A percentile compares a stretch with the other conserved stretches of the same genome.
These are phyloP conservation scores for Pedionomus torquatus DNA, from an alignment of 2,113 vertebrate genomes.

Conservation along the genomic window DNA sequence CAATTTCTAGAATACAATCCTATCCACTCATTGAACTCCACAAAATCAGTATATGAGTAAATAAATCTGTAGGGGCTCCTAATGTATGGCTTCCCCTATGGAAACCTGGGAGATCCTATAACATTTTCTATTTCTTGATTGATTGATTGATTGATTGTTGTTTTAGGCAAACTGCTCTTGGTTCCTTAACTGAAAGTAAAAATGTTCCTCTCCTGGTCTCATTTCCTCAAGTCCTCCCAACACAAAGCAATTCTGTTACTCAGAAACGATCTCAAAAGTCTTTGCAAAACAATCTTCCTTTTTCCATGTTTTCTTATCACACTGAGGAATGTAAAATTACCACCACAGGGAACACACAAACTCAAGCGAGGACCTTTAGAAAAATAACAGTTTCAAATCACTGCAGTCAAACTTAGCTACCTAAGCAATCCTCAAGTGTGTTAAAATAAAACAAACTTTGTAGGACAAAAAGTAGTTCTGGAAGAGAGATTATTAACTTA, in stretches of 20 bases:
- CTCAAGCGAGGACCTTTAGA: not conserved
- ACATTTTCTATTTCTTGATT: not conserved
- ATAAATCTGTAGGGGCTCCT: not conserved
- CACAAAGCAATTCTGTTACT: not conserved
- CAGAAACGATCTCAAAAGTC: not conserved
- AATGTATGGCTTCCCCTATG: not conserved
- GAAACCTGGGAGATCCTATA: not conserved
- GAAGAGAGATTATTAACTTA: not conserved
- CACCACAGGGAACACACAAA: not conserved
- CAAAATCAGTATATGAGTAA: not conserved
- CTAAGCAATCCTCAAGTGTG: not conserved
- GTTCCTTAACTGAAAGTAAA: not conserved
- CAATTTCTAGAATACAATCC: not conserved
- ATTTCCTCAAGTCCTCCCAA: not conserved
- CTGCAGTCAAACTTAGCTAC: not conserved
- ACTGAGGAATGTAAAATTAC: not conserved
- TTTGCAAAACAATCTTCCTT: not conserved
- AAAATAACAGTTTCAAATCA: not conserved
- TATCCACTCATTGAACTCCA: not conserved
- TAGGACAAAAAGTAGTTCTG: not conserved
- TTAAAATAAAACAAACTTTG: not conserved
- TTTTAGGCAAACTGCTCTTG: not conserved
- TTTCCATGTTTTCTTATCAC: not conserved
- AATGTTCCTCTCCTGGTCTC: not conserved
- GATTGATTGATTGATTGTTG: no score